Conservation (phyloP, 2,888 invertebrate genomes). For the Corythucha ciliata region DNA sequence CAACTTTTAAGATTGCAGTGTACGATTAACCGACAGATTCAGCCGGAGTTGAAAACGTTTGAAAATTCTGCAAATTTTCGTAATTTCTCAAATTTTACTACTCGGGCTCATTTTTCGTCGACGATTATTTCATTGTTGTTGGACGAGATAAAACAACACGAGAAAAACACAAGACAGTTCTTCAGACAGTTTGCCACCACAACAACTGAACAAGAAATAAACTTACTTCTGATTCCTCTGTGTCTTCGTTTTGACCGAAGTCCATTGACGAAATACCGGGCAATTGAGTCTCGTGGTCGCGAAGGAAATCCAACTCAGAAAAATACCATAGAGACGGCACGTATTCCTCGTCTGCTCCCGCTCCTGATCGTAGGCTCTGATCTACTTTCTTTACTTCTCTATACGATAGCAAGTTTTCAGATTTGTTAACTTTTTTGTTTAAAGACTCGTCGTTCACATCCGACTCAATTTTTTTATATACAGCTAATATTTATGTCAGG, state of each 20-base stretch:
- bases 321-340: conserved; percentile 35
- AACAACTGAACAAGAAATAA: too few relatives aligned
- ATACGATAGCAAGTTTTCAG: conserved; percentile 22
- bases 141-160: too few relatives aligned
- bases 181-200: too few relatives aligned
- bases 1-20: too few relatives aligned
- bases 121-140: too few relatives aligned
- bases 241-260: background rate
- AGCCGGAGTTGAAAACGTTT: too few relatives aligned
- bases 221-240: too few relatives aligned
- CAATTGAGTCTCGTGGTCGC: conserved; percentile 22
- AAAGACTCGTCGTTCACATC: conserved; percentile 9
- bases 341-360: conserved; percentile 34
- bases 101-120: too few relatives aligned
- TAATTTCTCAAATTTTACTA: too few relatives aligned
- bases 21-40: too few relatives aligned
- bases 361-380: conserved; percentile 32
- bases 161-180: too few relatives aligned
- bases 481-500: conserved; percentile 4
- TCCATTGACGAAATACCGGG: conserved; percentile 1
- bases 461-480: conserved; percentile 11
- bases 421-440: conserved; percentile 22
- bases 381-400: conserved; percentile 32
- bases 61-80: too few relatives aligned
- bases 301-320: conserved; percentile 32